Base-by-base conservation (phyloP, 2,797 vertebrate species). In the Acrocephalus scirpaceus region DNA sequence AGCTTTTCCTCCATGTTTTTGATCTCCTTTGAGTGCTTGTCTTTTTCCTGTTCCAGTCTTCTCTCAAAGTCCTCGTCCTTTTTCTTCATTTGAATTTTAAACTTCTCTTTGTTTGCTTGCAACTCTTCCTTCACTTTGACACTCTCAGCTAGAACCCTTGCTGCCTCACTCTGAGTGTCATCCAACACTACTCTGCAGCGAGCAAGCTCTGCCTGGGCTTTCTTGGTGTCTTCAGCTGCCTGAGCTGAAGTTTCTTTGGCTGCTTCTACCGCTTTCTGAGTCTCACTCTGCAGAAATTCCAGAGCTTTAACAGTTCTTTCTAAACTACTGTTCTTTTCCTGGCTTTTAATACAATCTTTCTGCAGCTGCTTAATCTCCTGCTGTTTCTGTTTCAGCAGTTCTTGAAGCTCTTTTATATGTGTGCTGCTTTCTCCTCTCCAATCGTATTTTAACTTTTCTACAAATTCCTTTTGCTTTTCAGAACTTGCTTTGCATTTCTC, bases 281-380 rank as follows among this genome's bases (percentile, higher is more conserved):
- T 97, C 92, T 99, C 98, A 13, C 96, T 93, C 18, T 97, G 98
- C 77, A 98, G 97, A 7, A 99, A 98, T 93, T 98, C 98, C 76
- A 99, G 96, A 9, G 98, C 98, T 92, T 99, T 99, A 10, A 98
- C 77, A 14, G 99, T 98, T 92, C 97, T 98, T 48, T 98, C 98
- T 79, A 99, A 96, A 67, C 98, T 98, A 40, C 99, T 99, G 92
- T 98, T 99, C 95, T 98, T 99, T 96, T 99, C 99, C 96, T 99
- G 99, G 97, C 98, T 99, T 84, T 98, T 97, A 93, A 99, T 99
- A 92, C 98, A 98, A 95, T 99, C 99, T 75, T 98, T 99, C 96
- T 99, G 99, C 88, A 99, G 97, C 97, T 99, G 99, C 50, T 98
- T 98, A 11, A 99, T 98, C 94, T 99, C 99, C 95, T 99, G 98